Base-by-base conservation (phyloP, 2,888 invertebrate genomes). In the Tromatobia lineatoria region DNA sequence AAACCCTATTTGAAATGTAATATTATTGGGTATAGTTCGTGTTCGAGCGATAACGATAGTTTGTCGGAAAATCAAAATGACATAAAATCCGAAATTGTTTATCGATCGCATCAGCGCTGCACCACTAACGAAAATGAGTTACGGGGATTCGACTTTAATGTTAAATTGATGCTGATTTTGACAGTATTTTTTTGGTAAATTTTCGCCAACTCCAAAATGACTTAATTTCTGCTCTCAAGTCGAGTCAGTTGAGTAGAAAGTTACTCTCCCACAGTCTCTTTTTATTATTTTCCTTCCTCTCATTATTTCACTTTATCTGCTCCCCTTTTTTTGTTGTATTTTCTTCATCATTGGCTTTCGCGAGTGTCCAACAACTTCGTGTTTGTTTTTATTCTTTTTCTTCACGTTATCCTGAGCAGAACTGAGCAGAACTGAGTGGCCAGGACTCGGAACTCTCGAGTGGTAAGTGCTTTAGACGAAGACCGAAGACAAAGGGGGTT, bases 381-480 rank as follows among this genome's bases (percentile, higher is more conserved):
- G 38, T 57, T 29, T 3, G 23, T 57, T 61, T 54, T 64, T 29
- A 18, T 61, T 64, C 13, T 7, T 29, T 50, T 50, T 47, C 50
- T 66, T 23, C 42, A 54, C 70, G 50, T 66, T 71, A 66, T 42
- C 64, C 66, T 11, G 15, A 10, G 61, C 25, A 67, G 29, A 29
- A 29, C 73, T 29, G 8, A 7, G 75, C 23, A 25, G 18, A 34
- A 23, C 47, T 10, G 47, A 59, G 71, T 25, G 23, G 52, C 10
- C 25, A 45, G 15, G 54, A 61, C 59, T 66, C 20, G 38, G 18
- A 45, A 54, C 52, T 23, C 13, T n/a, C n/a, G 79, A 42, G 52
- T 25, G 29, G 77, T 38, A 42, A 80, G 77, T 77, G 73, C 77
- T 73, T 73, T 34, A 54, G 76, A 61, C 76, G 61, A 13, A 4